phyloP scores from a whole-genome alignment of 2,113 vertebrate genomes.

The Electrona antarctica region DNA sequence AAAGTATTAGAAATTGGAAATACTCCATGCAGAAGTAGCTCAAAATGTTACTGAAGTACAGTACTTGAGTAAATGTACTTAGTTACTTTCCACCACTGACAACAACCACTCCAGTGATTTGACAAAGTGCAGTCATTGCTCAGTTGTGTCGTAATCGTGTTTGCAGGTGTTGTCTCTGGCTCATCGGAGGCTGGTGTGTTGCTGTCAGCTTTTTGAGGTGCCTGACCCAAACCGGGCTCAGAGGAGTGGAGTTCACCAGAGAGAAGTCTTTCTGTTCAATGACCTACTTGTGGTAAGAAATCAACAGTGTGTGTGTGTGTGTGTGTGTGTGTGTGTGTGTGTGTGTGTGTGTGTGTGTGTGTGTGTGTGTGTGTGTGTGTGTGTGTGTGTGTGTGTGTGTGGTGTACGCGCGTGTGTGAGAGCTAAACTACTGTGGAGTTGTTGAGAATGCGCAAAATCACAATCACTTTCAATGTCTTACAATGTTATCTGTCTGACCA shows the following conservation, averaged over 20 bases:
- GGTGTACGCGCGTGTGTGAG: conserved; percentile 10
- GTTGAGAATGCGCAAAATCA: background rate
- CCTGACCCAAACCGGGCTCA: conserved; percentile 93
- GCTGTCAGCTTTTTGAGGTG: conserved; percentile 95
- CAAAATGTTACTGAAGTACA: too few species aligned
- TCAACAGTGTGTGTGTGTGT: background rate
- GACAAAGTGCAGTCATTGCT: too few species aligned
- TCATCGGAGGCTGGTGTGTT: conserved; percentile 92
- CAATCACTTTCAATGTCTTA: background rate
- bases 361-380: background rate
- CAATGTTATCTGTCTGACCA: too few species aligned
- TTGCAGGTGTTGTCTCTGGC: conserved; percentile 89
- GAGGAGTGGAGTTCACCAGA: conserved; percentile 90
- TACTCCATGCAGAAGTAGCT: too few species aligned
- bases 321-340: background rate
- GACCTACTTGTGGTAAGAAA: conserved; percentile 92
- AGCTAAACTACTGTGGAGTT: background rate
- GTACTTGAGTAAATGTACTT: too few species aligned
- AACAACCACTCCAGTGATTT: too few species aligned
- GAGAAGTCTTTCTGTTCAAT: conserved; percentile 98
- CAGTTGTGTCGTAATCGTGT: background rate
- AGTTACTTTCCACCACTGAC: too few species aligned
- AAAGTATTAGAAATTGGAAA: too few species aligned
- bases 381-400: background rate
- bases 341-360: conserved; percentile 21